Evolutionary conservation across 92 coral and sea anemone genomes (phyloP), one percentile per base, ranked within the genome.

Genomic region (Scolanthus callimorphus): DNA sequence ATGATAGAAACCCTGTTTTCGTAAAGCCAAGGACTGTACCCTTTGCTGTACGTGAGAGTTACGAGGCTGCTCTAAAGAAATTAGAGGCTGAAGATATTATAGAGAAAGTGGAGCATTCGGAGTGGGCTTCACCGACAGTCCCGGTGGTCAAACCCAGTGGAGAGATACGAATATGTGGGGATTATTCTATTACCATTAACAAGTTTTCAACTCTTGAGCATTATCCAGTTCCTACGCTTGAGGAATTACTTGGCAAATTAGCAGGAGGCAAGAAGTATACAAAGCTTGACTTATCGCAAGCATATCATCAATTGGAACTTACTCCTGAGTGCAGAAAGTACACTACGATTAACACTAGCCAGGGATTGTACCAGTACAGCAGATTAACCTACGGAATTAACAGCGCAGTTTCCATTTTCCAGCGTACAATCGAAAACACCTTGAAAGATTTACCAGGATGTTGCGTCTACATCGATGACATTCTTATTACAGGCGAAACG

Each of bases 231-330:
- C 73, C 77, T 13, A 59, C 56, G 13, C 49, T 77, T 39, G 64
- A 77, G 60, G 79, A 77, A 27, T 29, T 82, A 31, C 26, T 54
- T 26, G 57, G 55, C 37, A 49, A 67, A 19, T 30, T 80, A 55
- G 31, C 72, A 2, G 63, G 70, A 12, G 81, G 65, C 26, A 73
- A 53, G 39, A 65, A 24, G 59, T 76, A 50, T 31, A 76, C 79
- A 27, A 63, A 58, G 27, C 67, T 76, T 49, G 83, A 76, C 37
- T 76, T 81, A 27, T 70, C 74, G 20, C 82, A 81, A 25, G 88
- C 88, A 31, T 68, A 80, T 25, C 82, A 59, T n/a, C 83, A 75
- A 34, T 25, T 80, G 25, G 56, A 74, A 22, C 77, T 67, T 15
- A 0, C 62, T 25, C 69, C 69, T n/a, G 86, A 79, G 25, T 13